Base-by-base conservation (phyloP, 35 echinoderm and acorn worm species). In the Eucidaris tribuloides region DNA sequence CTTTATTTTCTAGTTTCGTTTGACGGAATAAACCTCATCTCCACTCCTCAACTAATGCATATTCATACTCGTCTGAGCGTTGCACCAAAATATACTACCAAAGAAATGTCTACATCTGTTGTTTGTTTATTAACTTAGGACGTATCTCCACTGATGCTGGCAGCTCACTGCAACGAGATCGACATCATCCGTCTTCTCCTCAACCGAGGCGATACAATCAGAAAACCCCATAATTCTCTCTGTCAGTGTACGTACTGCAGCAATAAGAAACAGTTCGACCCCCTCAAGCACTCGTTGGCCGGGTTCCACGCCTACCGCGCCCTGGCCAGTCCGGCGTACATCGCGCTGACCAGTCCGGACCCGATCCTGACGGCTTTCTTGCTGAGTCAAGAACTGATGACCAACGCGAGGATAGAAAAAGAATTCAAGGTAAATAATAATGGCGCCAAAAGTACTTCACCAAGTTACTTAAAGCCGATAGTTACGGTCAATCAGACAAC, bases 341-440 rank as follows among this genome's bases (percentile, higher is more conserved):
- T 99, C 4, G 93, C 96, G 18, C 79, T 99, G 1, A 99, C 96
- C 9, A 93, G 96, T 44, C 84, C 45, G 4, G 96, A 99, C 56
- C 96, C 96, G 0, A 99, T 99, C 33, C 76, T 99, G 35, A 90
- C 90, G 18, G 96, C 96, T 20, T 99, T 99, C 45, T 46, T 90
- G 27, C 87, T 99, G 20, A 93, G 96, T 27, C 79, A 93, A 61
- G 96, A 99, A 28, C 62, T 99, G 7, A 77, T 63, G 45, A 37
- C 93, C 41, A 71, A 90, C 9, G 71, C 96, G 19, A 66, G 43
- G 52, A 90, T 92, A 2, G 96, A 99, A 54, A 99, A 99, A 71
- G 96, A 99, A 41, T 99, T 99, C 80, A 99, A 99, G 96, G 96
- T 99, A 90, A 79, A 50, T n/a, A n/a, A n/a, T n/a, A n/a, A n/a